phyloP scores from a whole-genome alignment of 2,113 vertebrate genomes.

The Platanista minor region DNA sequence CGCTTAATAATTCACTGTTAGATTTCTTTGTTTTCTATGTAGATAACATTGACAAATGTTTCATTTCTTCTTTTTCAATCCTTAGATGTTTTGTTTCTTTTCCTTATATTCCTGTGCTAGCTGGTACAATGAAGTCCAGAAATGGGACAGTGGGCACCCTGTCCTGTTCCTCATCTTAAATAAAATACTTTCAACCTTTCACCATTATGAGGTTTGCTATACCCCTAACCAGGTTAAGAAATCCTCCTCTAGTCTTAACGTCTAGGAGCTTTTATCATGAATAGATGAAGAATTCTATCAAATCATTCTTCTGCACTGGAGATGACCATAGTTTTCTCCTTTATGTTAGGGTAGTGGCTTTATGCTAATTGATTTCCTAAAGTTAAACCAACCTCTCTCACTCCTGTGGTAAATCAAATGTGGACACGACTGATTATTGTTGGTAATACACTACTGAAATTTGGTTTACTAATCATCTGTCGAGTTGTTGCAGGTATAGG shows the following conservation, averaged over 20 bases:
- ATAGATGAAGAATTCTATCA: not conserved
- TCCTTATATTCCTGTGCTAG: not conserved
- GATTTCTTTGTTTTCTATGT: not conserved
- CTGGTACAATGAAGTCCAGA: not conserved
- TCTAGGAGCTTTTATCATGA: not conserved
- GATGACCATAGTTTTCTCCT: not conserved
- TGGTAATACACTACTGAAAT: fast-evolving
- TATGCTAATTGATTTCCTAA: not conserved
- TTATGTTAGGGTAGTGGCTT: too few species aligned
- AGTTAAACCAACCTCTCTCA: not conserved
- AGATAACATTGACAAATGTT: not conserved
- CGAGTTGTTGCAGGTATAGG: too few species aligned
- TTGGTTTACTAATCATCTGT: not conserved
- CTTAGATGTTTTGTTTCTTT: not conserved
- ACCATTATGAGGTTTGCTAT: not conserved
- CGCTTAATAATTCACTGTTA: not conserved
- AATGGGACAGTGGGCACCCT: too few species aligned
- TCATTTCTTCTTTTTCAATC: not conserved
- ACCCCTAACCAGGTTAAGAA: not conserved
- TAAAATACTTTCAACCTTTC: not conserved
- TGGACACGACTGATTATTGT: fast-evolving
- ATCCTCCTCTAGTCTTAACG: not conserved
- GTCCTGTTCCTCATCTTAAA: not conserved
- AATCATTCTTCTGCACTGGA: not conserved
- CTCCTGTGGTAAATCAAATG: not conserved